Evolutionary conservation across 1,140 invertebrate species (phyloP).

Genomic region (Tetramorium alpestre): DNA sequence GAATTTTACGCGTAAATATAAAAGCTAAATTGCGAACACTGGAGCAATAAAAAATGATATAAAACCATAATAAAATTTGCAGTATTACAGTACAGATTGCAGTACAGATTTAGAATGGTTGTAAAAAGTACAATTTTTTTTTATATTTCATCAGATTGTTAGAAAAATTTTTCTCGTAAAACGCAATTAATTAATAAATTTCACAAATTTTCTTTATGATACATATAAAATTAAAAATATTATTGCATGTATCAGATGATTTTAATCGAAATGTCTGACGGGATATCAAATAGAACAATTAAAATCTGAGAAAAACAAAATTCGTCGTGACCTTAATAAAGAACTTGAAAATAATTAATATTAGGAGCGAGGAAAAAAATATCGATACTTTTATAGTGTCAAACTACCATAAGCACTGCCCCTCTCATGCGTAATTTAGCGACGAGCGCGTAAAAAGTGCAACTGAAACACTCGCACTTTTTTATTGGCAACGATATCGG

Average conservation of each 20-base stretch:
- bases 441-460: conserved; percentile 32
- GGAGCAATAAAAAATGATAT: neutral
- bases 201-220: neutral
- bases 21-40: neutral
- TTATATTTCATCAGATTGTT: neutral
- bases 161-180: neutral
- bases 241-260: neutral
- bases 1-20: neutral
- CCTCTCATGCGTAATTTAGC: conserved; percentile 4
- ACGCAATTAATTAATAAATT: neutral
- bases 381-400: neutral
- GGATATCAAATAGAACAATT: neutral
- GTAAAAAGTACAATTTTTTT: neutral
- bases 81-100: neutral
- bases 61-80: neutral
- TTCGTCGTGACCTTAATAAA: neutral
- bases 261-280: neutral
- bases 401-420: neutral
- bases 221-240: neutral
- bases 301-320: neutral
- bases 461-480: conserved; percentile 38
- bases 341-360: neutral
- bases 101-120: neutral
- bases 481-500: conserved; percentile 47
- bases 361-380: neutral